Evolutionary conservation across 2,888 invertebrate genomes (phyloP), one percentile per base, ranked within the genome.

Genomic region (Amphiduros pacificus): DNA sequence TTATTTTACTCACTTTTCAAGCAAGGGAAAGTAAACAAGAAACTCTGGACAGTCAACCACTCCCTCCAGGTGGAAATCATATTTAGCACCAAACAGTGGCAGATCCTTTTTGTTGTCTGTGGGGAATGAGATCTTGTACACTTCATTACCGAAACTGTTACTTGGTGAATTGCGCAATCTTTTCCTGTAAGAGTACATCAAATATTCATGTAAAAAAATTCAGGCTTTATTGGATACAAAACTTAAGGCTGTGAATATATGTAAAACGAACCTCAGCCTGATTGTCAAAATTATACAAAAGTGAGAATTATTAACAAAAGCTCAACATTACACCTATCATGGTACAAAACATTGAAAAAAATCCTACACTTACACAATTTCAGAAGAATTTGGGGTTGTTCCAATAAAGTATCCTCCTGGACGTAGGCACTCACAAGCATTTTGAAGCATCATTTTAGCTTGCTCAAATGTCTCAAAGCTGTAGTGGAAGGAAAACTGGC

Each of bases 21-120:
- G 85, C 3, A 91, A 86, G 22, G 94, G 92, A 82, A 97, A 93
- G 83, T 98, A 90, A 20, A 98, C 95, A 62, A 99, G 86, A 85
- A 97, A 99, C 82, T 99, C 99, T 1, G 99, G 99, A 82, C 99
- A 99, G 81, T 99, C 90, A 0, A 99, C 98, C 6, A 95, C 95
- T 40, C 92, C 96, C 78, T 98, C 94, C 71, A 99, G 85, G 76
- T 92, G 90, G 82, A 99, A 99, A 83, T 94, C 89, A 85, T 98
- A 98, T 79, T 93, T 92, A 24, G 91, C 94, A 44, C 98, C 98
- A 85, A 99, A 99, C 24, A 98, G 83, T 0, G 94, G 93, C 72
- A 85, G 77, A 40, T 76, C 71, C 1, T 76, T 73, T 55, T 77
- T 77, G 60, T 75, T 73, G 2, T 73, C 68, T 0, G 72, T 55